A percentile compares a stretch with the other conserved stretches of the same genome.
phyloP scores from a whole-genome alignment of 2,888 invertebrate genomes.

The Hypolimnas misippus region DNA sequence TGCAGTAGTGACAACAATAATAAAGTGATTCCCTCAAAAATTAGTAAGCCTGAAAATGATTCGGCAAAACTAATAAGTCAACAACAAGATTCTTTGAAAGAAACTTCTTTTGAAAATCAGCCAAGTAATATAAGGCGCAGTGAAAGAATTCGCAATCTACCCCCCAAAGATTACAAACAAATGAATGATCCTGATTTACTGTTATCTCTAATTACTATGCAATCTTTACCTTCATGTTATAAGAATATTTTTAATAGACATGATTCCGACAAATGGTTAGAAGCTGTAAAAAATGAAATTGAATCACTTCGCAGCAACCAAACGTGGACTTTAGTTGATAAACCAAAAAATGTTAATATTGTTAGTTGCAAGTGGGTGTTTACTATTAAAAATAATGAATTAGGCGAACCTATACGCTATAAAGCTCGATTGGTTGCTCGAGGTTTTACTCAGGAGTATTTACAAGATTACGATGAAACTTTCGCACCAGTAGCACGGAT shows the following conservation, averaged over 20 bases:
- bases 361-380: constrained; percentile 38
- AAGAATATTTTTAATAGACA: constrained; percentile 34
- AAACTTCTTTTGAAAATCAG: not conserved
- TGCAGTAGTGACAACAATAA: constrained; percentile 19
- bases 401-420: constrained; percentile 5
- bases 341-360: constrained; percentile 45
- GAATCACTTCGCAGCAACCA: constrained; percentile 44
- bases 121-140: constrained; percentile 4
- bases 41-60: constrained; percentile 32
- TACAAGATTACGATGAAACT: constrained; percentile 47
- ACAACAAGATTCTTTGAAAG: not conserved
- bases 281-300: constrained; percentile 41
- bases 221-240: constrained; percentile 39
- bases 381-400: constrained; percentile 8
- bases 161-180: constrained; percentile 51
- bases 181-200: constrained; percentile 17
- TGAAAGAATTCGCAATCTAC: constrained; percentile 30
- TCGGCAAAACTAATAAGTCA: not conserved
- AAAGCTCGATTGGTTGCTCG: constrained; percentile 44
- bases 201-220: constrained; percentile 15
- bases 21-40: constrained; percentile 31
- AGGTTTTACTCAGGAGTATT: constrained; percentile 49
- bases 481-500: constrained; percentile 50
- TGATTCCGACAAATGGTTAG: constrained; percentile 40
- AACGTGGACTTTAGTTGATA: constrained; percentile 44